phyloP scores from a whole-genome alignment of 2,888 invertebrate species.

The Mesorhabditis sp. region DNA sequence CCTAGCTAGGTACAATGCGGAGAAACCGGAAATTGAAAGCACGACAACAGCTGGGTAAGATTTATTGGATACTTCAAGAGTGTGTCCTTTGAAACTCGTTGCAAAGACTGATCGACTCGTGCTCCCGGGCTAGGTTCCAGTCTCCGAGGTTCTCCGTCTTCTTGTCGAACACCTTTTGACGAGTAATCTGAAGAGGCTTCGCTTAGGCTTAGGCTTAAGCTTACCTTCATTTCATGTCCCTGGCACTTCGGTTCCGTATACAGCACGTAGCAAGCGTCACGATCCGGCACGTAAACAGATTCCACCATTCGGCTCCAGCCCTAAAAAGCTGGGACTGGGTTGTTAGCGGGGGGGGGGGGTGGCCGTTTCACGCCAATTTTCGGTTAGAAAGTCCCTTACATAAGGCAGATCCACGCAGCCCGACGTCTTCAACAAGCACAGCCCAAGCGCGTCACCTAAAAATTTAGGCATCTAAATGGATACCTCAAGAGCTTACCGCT shows the following conservation, averaged over 20 bases:
- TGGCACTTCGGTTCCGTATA: not conserved
- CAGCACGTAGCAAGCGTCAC: constrained; percentile 1
- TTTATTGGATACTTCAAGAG: not conserved
- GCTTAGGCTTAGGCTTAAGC: not conserved
- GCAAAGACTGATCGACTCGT: not conserved
- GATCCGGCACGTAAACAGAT: not conserved
- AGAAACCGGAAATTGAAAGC: too few relatives aligned
- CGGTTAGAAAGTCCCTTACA: not conserved
- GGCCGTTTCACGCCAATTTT: too few relatives aligned
- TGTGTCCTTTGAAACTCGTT: not conserved
- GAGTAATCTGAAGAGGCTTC: not conserved
- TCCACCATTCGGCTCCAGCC: constrained; percentile 3
- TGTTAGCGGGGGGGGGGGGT: not conserved
- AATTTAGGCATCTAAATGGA: not conserved
- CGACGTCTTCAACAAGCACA: not conserved
- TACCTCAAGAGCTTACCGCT: not conserved
- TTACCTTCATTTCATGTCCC: not conserved
- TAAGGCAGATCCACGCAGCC: not conserved
- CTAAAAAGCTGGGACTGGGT: not conserved
- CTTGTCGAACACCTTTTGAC: not conserved
- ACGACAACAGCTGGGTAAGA: too few relatives aligned
- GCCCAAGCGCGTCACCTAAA: not conserved
- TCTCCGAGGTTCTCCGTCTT: not conserved
- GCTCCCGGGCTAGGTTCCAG: not conserved
- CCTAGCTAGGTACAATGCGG: too few relatives aligned